Conservation (phyloP, 2,113 vertebrate species). For the Thymallus thymallus region DNA sequence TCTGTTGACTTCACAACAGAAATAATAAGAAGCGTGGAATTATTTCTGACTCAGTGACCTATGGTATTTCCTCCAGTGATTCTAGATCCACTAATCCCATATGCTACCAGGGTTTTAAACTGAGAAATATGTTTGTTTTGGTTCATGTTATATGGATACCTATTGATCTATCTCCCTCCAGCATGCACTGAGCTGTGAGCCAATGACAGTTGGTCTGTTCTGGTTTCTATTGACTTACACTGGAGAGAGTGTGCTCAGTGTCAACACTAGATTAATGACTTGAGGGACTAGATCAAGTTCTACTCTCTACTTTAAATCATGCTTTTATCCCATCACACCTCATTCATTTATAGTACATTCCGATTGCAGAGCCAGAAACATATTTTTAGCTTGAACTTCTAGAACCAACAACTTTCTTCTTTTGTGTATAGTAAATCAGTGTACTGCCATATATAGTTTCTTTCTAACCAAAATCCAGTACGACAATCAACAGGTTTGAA, state of each 20-base stretch:
- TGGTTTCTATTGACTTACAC: not conserved
- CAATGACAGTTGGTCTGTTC: slow-evolving; percentile 19
- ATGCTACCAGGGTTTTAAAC: not conserved
- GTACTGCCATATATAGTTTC: not conserved
- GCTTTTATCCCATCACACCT: no score
- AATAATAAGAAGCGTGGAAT: not conserved
- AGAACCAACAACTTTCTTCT: not conserved
- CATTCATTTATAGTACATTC: no score
- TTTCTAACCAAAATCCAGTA: not conserved
- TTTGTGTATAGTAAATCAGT: not conserved
- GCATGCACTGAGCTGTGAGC: not conserved
- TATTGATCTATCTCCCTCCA: slow-evolving; percentile 24
- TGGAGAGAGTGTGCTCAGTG: no score
- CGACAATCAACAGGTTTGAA: no score
- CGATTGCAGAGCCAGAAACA: no score
- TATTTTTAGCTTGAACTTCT: no score
- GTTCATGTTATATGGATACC: not conserved
- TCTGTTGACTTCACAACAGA: no score
- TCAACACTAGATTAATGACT: no score
- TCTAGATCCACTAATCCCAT: no score
- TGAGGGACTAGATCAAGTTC: no score
- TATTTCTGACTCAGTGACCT: not conserved
- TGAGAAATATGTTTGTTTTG: slow-evolving; percentile 18
- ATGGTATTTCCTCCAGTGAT: no score
- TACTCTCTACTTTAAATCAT: no score